Evolutionary conservation across 2,888 invertebrate genomes (phyloP), one percentile per base, ranked within the genome.

Genomic region (Parasteatoda lunata): DNA sequence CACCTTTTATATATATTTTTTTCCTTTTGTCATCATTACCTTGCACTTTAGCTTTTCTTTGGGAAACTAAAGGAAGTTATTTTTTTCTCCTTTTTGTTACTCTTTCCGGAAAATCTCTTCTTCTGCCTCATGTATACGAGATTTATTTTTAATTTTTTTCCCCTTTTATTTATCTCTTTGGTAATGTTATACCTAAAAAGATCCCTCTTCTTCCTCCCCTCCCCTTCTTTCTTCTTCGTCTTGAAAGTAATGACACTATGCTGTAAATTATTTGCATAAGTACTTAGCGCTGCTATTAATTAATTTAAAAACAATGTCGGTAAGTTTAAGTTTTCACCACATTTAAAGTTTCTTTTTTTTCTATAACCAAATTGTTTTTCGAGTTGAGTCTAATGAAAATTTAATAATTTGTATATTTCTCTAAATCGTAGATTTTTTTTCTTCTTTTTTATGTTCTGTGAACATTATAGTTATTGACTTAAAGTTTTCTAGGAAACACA

Each of bases 31-130:
- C 77, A 71, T 81, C 82, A 82, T 87, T 82, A 78, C 87, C 82
- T 82, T 82, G 75, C 77, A 78, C 77, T 87, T 87, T 82, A 82
- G 64, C 81, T 77, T 87, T 82, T 72, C 81, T 86, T 87, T 82
- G 77, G 77, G 59, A 59, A 82, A 77, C 73, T 82, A 73, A 73
- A 69, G 59, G 52, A 47, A 65, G 64, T 15, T 9, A 78, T 75
- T 75, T 75, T 75, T 75, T 64, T 48, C 47, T n/a, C 48, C 70
- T 70, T 49, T 70, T 48, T 72, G 64, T 75, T 75, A 64, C 64
- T 59, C 64, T 45, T 59, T 84, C 65, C 71, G 77, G 80, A 72
- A 68, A 65, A 65, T 47, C 45, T 77, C 66, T 45, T 65, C 49
- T 72, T 30, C 64, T 30, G 30, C 30, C 48, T 66, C 47, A 51